phyloP scores from a whole-genome alignment of 2,113 vertebrate genomes.

The Phalacrocorax brasilianus region DNA sequence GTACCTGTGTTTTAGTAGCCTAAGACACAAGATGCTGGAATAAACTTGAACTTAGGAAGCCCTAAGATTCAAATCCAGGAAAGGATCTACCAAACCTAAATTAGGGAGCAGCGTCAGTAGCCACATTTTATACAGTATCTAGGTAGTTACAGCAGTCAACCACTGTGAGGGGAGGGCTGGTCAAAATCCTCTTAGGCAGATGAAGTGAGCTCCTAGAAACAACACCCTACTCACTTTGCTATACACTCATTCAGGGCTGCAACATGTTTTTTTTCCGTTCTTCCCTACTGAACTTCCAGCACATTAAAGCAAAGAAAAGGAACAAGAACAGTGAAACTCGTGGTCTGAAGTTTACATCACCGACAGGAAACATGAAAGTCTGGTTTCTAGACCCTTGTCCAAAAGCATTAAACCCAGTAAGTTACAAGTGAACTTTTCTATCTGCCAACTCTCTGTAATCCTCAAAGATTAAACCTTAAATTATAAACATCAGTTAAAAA shows the following conservation, averaged over 20 bases:
- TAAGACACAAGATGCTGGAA: neutral
- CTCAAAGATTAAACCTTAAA: neutral
- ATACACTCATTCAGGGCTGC: neutral
- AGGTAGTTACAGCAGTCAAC: neutral
- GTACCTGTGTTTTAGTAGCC: neutral
- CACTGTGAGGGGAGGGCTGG: neutral
- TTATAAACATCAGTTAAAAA: neutral
- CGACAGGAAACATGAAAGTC: neutral
- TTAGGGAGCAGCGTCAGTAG: neutral
- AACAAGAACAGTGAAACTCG: neutral
- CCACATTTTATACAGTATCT: neutral
- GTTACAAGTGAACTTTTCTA: neutral
- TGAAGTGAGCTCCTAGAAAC: neutral
- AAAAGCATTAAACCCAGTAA: neutral
- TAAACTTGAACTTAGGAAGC: conserved; percentile 3
- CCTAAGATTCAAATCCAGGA: conserved; percentile 6
- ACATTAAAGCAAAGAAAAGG: neutral
- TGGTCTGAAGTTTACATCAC: accelerated
- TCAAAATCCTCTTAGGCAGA: neutral
- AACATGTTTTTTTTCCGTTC: neutral
- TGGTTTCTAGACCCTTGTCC: neutral
- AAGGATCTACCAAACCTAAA: neutral
- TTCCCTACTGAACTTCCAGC: neutral
- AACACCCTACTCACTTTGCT: neutral
- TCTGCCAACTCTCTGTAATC: neutral